Evolutionary conservation across 2,113 vertebrate species (phyloP), one percentile per base, ranked within the genome.

Genomic region (Silurus meridionalis): DNA sequence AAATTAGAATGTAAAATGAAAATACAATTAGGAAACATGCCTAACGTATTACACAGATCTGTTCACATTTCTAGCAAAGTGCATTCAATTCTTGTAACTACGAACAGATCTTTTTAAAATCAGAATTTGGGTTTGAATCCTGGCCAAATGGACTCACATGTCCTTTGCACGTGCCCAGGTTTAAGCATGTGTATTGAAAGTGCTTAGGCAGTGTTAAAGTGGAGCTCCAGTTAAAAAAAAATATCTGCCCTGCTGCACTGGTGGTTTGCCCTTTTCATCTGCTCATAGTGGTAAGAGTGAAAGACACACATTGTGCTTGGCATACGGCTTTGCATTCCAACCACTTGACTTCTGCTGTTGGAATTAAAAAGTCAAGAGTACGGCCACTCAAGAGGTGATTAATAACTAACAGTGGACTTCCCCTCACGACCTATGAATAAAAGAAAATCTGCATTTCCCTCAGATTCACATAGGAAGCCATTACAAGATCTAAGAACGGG

Each of bases 331-430:
- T 57, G 80, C 84, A 85, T 81, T 77, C 74, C 82, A 80, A 57
- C 46, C 52, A 88, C 66, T 84, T 81, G 67, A 86, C 87, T 67
- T 83, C 25, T 57, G 66, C 64, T 57, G 14, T 58, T 52, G 83
- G 67, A 83, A 86, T 61, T 52, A 83, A 67, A 83, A 79, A 55
- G 61, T 82, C 58, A 87, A 82, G 15, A 80, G 72, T 15, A 0
- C 37, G 21, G 17, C 17, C 77, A 82, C 48, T 63, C 72, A 82
- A 82, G 58, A 79, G 82, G 80, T 80, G 80, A 91, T 89, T 89
- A 86, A 90, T 85, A 83, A 88, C 58, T 71, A 75, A 69, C 82
- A 69, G 10, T 25, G 52, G 85, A 84, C 80, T 67, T 74, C 67
- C 83, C 50, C 57, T 58, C 23, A 85, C 37, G 11, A 79, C 71